These are phyloP conservation scores for Acrossocheilus wenchowensis DNA, from an alignment of 2,797 vertebrate genomes.

Conservation along the genomic window DNA sequence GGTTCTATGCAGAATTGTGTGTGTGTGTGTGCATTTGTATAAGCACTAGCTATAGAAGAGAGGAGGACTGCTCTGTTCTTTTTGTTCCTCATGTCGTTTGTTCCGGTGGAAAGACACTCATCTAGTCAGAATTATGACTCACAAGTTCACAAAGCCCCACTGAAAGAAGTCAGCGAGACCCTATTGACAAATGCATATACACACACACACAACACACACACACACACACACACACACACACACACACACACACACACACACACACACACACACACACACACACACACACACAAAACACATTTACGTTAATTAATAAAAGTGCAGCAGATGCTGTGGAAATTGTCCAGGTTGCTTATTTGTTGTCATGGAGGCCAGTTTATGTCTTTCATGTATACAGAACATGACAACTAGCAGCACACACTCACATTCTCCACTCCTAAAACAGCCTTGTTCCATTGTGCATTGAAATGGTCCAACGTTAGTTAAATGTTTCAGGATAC, in stretches of 20 bases:
- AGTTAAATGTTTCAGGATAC: slow-evolving; percentile 49
- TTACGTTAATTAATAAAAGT: slow-evolving; percentile 34
- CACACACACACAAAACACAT: slow-evolving; percentile 24
- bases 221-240: no score
- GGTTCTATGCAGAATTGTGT: background rate
- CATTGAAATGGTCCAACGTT: slow-evolving; percentile 36
- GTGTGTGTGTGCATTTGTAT: slow-evolving; percentile 18
- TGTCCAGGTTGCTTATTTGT: slow-evolving; percentile 40
- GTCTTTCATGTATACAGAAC: slow-evolving; percentile 13
- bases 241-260: no score
- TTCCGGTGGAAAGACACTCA: slow-evolving; percentile 59
- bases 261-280: no score
- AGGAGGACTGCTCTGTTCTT: slow-evolving; percentile 45
- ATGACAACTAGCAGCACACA: slow-evolving; percentile 29
- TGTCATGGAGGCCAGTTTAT: slow-evolving; percentile 39
- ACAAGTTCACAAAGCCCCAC: slow-evolving; percentile 56
- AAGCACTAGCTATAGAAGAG: slow-evolving; percentile 30
- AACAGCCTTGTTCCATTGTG: slow-evolving; percentile 26
- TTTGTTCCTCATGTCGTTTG: slow-evolving; percentile 52
- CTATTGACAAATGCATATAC: background rate
- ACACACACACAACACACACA: background rate
- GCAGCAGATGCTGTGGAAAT: slow-evolving; percentile 50
- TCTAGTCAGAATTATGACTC: slow-evolving; percentile 59
- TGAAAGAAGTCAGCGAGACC: slow-evolving; percentile 55
- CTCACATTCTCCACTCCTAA: slow-evolving; percentile 14